Percentiles rank a stretch among this genome's conserved stretches.
phyloP scores from a whole-genome alignment of 2,113 vertebrate species.

The Lagopus leucura region DNA sequence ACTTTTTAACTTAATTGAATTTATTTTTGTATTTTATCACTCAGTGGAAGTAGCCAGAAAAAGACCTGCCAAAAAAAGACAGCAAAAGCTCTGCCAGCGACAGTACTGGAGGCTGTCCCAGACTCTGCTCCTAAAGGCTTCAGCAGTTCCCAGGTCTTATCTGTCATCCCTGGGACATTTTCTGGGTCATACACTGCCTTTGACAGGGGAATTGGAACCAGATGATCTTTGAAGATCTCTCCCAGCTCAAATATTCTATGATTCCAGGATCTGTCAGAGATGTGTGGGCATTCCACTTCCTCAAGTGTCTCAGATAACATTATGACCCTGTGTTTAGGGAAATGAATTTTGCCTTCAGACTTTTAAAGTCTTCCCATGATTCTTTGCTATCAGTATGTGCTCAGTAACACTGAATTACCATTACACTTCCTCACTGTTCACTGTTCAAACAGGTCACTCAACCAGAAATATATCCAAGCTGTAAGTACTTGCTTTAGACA shows the following conservation, averaged over 20 bases:
- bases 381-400: not conserved
- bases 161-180: not conserved
- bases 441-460: not conserved
- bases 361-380: not conserved
- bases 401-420: not conserved
- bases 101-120: not conserved
- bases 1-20: not conserved
- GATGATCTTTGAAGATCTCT: not conserved
- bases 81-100: not conserved
- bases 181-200: not conserved
- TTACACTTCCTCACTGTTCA: not conserved
- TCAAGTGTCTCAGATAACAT: not conserved
- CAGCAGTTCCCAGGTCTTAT: not conserved
- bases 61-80: not conserved
- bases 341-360: not conserved
- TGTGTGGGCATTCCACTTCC: not conserved
- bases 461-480: not conserved
- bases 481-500: not conserved
- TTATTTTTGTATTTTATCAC: not conserved
- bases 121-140: not conserved
- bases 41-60: not conserved
- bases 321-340: fast-evolving
- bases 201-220: not conserved
- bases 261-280: not conserved
- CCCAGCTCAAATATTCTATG: not conserved